These are phyloP conservation scores for Leucophenga maculata DNA, from an alignment of 2,888 invertebrate species.

Conservation along the genomic window DNA sequence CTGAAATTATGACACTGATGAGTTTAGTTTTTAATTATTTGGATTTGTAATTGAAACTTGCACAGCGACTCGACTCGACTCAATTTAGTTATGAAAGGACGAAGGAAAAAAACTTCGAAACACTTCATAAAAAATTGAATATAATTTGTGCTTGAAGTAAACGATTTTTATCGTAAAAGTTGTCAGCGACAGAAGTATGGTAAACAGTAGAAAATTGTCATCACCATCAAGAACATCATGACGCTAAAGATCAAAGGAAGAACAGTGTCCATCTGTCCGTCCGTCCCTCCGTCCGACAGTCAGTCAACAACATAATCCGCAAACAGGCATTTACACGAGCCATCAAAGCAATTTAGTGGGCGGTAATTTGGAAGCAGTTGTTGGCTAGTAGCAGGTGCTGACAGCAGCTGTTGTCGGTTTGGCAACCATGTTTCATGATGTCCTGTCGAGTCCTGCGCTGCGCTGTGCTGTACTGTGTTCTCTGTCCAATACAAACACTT, in stretches of 20 bases:
- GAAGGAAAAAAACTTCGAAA: background rate
- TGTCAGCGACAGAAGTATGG: background rate
- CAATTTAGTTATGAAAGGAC: background rate
- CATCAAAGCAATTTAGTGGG: conserved; percentile 49
- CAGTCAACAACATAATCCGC: conserved; percentile 53
- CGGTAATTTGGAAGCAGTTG: background rate
- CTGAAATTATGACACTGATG: conserved; percentile 6
- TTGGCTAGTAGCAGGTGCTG: conserved; percentile 13
- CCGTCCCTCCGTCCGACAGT: conserved; percentile 29
- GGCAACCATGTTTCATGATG: conserved; percentile 6
- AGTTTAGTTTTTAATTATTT: conserved; percentile 6
- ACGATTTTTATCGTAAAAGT: background rate
- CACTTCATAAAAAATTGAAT: background rate
- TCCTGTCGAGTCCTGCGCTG: background rate
- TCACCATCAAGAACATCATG: too few relatives aligned
- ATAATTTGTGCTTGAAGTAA: background rate
- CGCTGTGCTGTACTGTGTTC: too few relatives aligned
- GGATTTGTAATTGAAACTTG: conserved; percentile 18
- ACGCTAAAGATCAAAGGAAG: too few relatives aligned
- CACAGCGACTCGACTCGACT: background rate
- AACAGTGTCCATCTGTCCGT: background rate
- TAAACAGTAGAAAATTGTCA: too few relatives aligned
- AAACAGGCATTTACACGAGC: conserved; percentile 48
- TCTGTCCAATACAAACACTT: background rate
- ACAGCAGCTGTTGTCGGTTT: conserved; percentile 23